These are phyloP conservation scores for Cydia fagiglandana DNA, from an alignment of 1,140 invertebrate genomes.

Conservation along the genomic window DNA sequence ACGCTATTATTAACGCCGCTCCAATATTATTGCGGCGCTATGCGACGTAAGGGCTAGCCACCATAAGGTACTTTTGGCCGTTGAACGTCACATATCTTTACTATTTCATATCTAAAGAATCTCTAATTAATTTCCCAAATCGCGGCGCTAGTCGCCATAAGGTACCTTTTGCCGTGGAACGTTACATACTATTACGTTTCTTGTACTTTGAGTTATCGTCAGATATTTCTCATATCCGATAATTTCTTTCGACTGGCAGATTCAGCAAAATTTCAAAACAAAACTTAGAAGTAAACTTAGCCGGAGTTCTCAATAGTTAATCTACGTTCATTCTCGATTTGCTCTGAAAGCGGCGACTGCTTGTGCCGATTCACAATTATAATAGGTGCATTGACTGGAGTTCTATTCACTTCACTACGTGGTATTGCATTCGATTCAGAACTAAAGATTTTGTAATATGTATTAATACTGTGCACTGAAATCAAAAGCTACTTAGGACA, in stretches of 20 bases:
- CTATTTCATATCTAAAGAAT: no score
- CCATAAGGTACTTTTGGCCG: no score
- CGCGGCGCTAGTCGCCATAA: no score
- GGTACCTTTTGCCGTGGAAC: no score
- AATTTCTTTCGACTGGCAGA: not conserved
- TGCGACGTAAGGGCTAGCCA: no score
- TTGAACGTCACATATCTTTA: no score
- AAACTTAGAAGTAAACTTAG: constrained; percentile 33
- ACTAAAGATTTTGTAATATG: constrained; percentile 18
- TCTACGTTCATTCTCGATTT: constrained; percentile 71
- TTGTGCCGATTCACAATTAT: constrained; percentile 44
- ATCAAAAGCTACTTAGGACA: not conserved
- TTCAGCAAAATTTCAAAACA: constrained; percentile 18
- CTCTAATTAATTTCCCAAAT: no score
- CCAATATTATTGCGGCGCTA: no score
- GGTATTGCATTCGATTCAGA: not conserved
- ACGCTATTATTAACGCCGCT: no score
- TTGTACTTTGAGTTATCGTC: no score
- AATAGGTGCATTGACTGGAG: constrained; percentile 64
- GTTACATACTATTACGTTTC: no score
- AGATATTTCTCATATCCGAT: no score
- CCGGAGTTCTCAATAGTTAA: constrained; percentile 67
- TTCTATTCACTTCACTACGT: constrained; percentile 25
- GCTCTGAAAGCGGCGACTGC: constrained; percentile 59
- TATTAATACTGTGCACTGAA: constrained; percentile 14